These are phyloP conservation scores for Zaprionus obscuricornis DNA, from an alignment of 2,888 invertebrate genomes.

Conservation along the genomic window DNA sequence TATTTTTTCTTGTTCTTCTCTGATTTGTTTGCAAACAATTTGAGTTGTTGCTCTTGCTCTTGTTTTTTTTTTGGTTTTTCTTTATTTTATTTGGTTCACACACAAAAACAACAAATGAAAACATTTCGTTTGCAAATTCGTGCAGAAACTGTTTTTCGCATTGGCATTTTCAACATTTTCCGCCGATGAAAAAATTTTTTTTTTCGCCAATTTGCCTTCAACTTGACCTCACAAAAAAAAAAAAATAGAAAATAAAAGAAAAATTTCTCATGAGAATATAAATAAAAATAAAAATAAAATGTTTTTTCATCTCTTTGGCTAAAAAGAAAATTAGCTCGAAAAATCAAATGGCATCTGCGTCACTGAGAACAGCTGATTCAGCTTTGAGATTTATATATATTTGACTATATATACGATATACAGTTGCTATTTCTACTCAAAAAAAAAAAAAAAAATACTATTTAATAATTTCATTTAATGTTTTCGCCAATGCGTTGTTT, in stretches of 20 bases:
- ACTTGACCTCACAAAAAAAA: slow-evolving; percentile 77
- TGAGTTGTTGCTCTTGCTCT: slow-evolving; percentile 1
- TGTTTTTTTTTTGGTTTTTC: too few species aligned
- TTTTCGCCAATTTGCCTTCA: slow-evolving; percentile 61
- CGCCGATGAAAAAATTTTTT: slow-evolving; percentile 20
- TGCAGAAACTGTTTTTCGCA: slow-evolving; percentile 58
- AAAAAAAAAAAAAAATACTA: slow-evolving; percentile 43
- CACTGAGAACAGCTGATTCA: slow-evolving; percentile 60
- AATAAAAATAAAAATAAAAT: too few species aligned
- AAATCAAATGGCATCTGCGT: too few species aligned
- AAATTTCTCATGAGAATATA: neutral
- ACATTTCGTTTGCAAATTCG: slow-evolving; percentile 56
- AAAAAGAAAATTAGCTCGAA: too few species aligned
- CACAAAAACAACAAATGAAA: slow-evolving; percentile 34
- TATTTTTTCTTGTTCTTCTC: neutral
- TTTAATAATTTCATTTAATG: slow-evolving; percentile 31
- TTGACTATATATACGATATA: too few species aligned
- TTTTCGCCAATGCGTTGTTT: slow-evolving; percentile 29
- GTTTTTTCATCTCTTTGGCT: too few species aligned
- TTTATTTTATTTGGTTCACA: neutral
- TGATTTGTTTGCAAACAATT: slow-evolving; percentile 39
- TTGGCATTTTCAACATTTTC: slow-evolving; percentile 35
- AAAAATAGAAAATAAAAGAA: slow-evolving; percentile 1
- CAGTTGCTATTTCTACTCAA: too few species aligned
- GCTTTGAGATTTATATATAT: too few species aligned